Evolutionary conservation across 2,113 vertebrate species (phyloP), one percentile per base, ranked within the genome.

Genomic region (Pelecanus crispus): DNA sequence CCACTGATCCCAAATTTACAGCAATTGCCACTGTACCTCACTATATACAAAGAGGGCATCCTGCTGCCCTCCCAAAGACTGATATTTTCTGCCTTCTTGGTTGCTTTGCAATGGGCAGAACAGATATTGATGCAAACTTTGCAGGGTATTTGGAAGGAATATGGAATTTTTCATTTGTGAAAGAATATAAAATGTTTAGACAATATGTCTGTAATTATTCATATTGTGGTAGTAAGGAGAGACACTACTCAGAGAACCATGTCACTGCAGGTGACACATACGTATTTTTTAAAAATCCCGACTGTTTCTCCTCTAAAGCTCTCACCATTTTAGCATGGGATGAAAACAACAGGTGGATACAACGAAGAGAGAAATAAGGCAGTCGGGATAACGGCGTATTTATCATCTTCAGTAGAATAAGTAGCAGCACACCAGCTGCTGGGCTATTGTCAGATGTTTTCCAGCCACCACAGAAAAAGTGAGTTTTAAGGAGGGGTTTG

Each of bases 401-500:
- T 94, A 96, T 95, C 90, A 83, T 94, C 95, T 92, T 88, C 86
- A 96, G 83, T 29, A 79, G 65, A 85, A 91, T 91, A 96, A 95
- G 92, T 79, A 93, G 88, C 88, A 89, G 77, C 91, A 56, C 91
- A 95, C 75, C 96, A 96, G 92, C 97, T 96, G 86, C 96, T 93
- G 56, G 45, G 36, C 65, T 96, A 81, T 95, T 96, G 94, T 96
- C 96, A 56, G 77, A 92, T 92, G 83, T 92, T 96, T 96, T 93
- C 91, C 91, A 95, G 91, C 56, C 88, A 94, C 91, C 83, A 94
- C 68, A 96, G 86, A 94, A 94, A 71, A 96, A 94, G 91, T 96
- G 92, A 97, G 91, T 91, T 95, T 96, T 91, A 94, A 96, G 92
- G 88, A 96, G 92, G 83, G 68, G 40, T 87, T 95, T 97, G 95